Evolutionary conservation across 2,113 vertebrate genomes (phyloP).

Genomic region (Brachypodius melanocephalos): DNA sequence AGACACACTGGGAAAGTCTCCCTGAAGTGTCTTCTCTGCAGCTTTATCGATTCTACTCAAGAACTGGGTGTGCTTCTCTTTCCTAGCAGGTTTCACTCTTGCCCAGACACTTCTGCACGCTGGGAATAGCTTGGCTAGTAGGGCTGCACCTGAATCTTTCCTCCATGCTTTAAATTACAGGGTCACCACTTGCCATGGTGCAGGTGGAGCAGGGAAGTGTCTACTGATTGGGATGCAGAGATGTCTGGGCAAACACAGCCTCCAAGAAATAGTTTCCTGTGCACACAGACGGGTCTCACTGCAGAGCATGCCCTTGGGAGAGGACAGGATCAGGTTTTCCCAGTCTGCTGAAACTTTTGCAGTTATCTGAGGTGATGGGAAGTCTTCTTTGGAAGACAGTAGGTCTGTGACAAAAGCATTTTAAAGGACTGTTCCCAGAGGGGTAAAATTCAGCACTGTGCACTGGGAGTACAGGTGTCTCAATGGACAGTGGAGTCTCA

Average conservation of each 20-base stretch:
- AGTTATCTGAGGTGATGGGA: not conserved
- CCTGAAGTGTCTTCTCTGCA: not conserved
- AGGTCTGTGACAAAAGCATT: not conserved
- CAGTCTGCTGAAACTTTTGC: not conserved
- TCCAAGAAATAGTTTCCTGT: not conserved
- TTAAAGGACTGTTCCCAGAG: not conserved
- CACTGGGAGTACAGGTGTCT: fast-evolving
- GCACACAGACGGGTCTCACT: not conserved
- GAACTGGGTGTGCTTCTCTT: not conserved
- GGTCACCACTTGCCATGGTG: not conserved
- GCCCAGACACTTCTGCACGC: not conserved
- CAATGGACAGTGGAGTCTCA: not conserved
- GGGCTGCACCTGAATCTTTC: not conserved
- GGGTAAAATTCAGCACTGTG: not conserved
- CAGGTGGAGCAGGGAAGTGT: not conserved
- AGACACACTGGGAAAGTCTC: not conserved
- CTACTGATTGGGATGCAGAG: not conserved
- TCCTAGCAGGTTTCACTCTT: not conserved
- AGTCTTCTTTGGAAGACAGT: not conserved
- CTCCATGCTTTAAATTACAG: not conserved
- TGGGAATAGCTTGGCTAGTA: not conserved
- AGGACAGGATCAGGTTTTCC: not conserved
- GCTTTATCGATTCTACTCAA: not conserved
- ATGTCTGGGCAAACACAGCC: not conserved
- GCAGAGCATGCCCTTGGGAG: fast-evolving